Evolutionary conservation across 2,113 vertebrate species (phyloP).

Genomic region (Labeo catla): DNA sequence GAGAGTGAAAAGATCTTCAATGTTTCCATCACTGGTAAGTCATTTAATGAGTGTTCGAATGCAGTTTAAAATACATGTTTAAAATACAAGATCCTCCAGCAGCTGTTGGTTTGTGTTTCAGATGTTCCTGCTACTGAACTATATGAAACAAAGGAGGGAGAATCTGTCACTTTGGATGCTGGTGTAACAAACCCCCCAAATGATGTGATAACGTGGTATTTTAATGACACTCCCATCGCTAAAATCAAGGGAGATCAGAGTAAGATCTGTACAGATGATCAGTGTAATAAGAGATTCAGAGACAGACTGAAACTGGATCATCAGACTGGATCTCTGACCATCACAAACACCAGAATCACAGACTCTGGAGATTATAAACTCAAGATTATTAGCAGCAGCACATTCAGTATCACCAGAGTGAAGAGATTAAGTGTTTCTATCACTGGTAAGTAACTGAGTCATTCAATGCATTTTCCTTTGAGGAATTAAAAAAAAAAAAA

Average conservation of each 20-base stretch:
- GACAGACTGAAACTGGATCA: background rate
- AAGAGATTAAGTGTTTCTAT: background rate
- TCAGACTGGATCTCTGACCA: background rate
- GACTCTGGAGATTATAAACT: background rate
- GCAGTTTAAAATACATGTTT: no score
- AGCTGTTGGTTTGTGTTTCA: background rate
- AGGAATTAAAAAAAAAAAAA: background rate
- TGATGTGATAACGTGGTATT: background rate
- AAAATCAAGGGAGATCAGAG: conserved; percentile 1
- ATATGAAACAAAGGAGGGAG: background rate
- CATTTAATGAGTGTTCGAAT: background rate
- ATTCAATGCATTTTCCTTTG: background rate
- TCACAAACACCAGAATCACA: background rate
- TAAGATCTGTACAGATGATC: background rate
- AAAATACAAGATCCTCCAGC: background rate
- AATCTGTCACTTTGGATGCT: background rate
- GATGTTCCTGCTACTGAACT: background rate
- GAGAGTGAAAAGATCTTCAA: background rate
- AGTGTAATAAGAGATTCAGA: background rate
- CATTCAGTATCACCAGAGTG: background rate
- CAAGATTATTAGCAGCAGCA: background rate
- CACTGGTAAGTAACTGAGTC: background rate
- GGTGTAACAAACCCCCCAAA: background rate
- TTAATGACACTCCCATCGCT: background rate
- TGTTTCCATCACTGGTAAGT: background rate